Base-by-base conservation (phyloP, 2,113 vertebrate genomes). In the Kryptolebias marmoratus region DNA sequence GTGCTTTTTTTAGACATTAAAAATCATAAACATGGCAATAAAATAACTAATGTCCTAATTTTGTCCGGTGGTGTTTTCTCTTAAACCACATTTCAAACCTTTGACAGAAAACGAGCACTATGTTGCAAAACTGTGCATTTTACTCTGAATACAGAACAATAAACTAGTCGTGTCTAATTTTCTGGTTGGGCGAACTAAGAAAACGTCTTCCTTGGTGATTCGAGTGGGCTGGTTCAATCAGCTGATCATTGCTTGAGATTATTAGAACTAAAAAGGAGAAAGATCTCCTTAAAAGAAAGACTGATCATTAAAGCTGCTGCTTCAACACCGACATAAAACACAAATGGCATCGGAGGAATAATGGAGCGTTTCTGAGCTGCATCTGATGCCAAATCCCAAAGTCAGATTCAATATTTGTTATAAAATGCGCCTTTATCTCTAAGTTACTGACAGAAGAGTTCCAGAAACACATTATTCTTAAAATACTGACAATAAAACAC, bases 381-480 rank as follows among this genome's bases (percentile, higher is more conserved):
- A 11, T 22, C 54, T 65, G 8, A 59, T 66, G 36, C 71, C 27
- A 61, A 9, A 45, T 7, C 0, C 7, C 50, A 22, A 16, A 44
- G 12, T 49, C 28, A 36, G 32, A 60, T 32, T 32, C 2, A 58
- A 18, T 42, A 28, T 59, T 52, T 14, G 12, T 3, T 39, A 55
- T 22, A 28, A 54, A 67, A 30, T 11, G 11, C 14, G 1, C 4
- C 18, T 64, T 59, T 54, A 64, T 11, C 31, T 53, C 16, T 31
- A 32, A 42, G 15, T 67, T 52, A 58, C 5, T 36, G 28, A 47
- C 22, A 72, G 59, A 60, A 31, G 2, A 55, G 30, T 63, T 61
- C 1, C 22, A 58, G 0, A 22, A 73, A 27, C 9, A 58, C 16
- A 47, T 52, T 66, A 60, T 45, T 67, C 11, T 61, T 56, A 56